phyloP scores from a whole-genome alignment of 2,113 vertebrate genomes.

The Leucopternis melanops region DNA sequence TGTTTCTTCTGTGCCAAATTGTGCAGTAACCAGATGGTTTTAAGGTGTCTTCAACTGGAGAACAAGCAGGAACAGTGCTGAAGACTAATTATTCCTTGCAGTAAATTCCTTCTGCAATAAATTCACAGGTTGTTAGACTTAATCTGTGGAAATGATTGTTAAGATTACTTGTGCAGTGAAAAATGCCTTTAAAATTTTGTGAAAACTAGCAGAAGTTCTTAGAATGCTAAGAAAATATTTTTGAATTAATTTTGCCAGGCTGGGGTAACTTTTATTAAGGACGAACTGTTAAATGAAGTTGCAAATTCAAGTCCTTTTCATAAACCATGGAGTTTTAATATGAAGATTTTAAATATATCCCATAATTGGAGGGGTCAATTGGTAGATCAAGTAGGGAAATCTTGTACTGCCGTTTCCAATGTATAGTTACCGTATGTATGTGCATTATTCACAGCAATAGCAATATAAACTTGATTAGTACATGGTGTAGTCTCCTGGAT shows the following conservation, averaged over 20 bases:
- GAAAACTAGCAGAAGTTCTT: constrained; percentile 3
- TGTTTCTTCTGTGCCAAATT: constrained; percentile 14
- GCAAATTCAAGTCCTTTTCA: neutral
- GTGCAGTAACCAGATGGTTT: constrained; percentile 53
- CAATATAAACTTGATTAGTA: neutral
- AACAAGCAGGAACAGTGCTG: constrained; percentile 45
- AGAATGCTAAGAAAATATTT: neutral
- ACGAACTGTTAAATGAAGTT: neutral
- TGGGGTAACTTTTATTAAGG: neutral
- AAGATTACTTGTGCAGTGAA: constrained; percentile 27
- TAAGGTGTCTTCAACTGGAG: constrained; percentile 64
- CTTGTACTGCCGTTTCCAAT: neutral
- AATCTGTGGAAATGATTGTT: constrained; percentile 44
- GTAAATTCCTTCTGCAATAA: constrained; percentile 71
- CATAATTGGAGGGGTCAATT: neutral
- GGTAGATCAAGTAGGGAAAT: neutral
- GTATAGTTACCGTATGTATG: neutral
- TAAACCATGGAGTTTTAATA: neutral
- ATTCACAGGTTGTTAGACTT: constrained; percentile 52
- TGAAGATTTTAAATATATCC: neutral
- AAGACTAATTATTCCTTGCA: constrained; percentile 66
- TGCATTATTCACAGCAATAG: neutral
- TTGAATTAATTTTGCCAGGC: neutral
- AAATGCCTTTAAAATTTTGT: constrained; percentile 27
- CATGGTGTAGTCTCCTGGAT: neutral